phyloP scores from a whole-genome alignment of 2,797 vertebrate species.

The Pseudomugil gertrudae region DNA sequence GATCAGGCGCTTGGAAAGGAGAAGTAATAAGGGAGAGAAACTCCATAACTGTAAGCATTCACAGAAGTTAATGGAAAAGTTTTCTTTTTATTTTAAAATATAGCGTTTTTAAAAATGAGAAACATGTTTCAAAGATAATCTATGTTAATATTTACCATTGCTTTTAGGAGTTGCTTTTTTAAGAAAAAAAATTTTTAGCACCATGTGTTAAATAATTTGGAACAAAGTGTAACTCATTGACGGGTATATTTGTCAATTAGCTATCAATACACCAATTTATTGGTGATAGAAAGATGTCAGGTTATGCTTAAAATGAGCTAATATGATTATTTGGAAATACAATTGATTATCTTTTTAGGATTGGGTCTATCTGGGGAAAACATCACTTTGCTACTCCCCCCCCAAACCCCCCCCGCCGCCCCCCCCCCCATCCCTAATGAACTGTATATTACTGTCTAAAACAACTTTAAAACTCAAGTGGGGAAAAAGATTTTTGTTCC shows the following conservation, averaged over 20 bases:
- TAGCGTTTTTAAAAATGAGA: conserved; percentile 22
- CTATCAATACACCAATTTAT: not conserved
- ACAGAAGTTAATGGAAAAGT: conserved; percentile 57
- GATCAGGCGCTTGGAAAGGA: conserved; percentile 84
- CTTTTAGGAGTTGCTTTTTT: not conserved
- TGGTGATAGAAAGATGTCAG: not conserved
- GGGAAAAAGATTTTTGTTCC: too few relatives aligned
- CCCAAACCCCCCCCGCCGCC: too few relatives aligned
- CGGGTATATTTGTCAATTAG: not conserved
- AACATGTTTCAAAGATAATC: not conserved
- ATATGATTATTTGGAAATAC: too few relatives aligned
- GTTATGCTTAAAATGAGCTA: not conserved
- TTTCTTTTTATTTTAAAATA: conserved; percentile 23
- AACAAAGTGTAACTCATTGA: not conserved
- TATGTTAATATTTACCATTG: conserved; percentile 6
- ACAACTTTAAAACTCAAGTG: too few relatives aligned
- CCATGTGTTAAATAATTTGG: not conserved
- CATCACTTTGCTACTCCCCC: too few relatives aligned
- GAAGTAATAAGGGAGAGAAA: conserved; percentile 80
- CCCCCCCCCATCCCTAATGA: too few relatives aligned
- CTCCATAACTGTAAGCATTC: conserved; percentile 72
- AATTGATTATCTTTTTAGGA: too few relatives aligned
- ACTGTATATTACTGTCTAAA: too few relatives aligned
- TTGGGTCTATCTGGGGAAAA: too few relatives aligned
- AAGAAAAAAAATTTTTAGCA: not conserved